These are phyloP conservation scores for Vimba vimba DNA, from an alignment of 2,113 vertebrate species.

Conservation along the genomic window DNA sequence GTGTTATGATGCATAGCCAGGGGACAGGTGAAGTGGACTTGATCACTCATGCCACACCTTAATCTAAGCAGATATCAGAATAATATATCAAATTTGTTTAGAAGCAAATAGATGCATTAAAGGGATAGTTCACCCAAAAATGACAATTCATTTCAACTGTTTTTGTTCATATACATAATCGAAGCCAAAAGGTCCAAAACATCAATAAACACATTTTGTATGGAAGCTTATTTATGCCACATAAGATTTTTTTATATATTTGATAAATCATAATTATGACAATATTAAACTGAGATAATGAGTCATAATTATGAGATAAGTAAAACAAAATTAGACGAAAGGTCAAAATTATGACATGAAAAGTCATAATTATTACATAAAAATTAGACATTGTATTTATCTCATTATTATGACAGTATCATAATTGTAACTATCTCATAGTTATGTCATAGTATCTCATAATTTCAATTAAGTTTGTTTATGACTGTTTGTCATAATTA, in stretches of 20 bases:
- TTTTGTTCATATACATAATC: not conserved
- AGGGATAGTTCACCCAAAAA: not conserved
- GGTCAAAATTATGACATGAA: not conserved
- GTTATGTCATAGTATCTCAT: not conserved
- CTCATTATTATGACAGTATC: not conserved
- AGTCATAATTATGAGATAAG: not conserved
- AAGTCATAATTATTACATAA: not conserved
- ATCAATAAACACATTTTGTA: not conserved
- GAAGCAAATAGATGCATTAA: not conserved
- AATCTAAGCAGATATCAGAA: not conserved
- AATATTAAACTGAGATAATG: not conserved
- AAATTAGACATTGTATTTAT: not conserved
- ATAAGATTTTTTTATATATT: not conserved
- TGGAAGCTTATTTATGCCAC: not conserved
- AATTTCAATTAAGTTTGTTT: too few relatives aligned
- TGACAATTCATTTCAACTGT: not conserved
- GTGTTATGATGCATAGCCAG: conserved; percentile 38
- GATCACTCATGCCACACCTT: not conserved
- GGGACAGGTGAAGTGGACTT: conserved; percentile 40
- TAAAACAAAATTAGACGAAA: not conserved
- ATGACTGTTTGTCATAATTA: not conserved
- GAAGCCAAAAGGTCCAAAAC: not conserved
- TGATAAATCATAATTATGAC: not conserved
- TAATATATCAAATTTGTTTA: not conserved
- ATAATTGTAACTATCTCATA: not conserved